Conservation (phyloP, 2,888 invertebrate genomes). For the Watsonalla cultraria region DNA sequence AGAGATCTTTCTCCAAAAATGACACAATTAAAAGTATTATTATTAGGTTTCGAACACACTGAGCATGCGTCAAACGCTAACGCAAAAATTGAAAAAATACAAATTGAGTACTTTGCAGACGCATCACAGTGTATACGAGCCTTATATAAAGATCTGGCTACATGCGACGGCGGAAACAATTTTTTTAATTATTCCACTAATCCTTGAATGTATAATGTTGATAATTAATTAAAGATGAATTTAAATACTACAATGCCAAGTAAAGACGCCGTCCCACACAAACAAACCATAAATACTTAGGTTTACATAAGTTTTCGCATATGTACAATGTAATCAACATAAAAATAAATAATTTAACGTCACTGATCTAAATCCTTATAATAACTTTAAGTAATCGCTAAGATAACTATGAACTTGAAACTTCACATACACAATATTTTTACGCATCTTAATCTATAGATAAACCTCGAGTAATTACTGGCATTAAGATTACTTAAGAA, state of each 20-base stretch:
- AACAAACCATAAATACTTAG: conserved; percentile 67
- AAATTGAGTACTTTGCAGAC: neutral
- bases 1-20: conserved; percentile 56
- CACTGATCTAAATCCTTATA: conserved; percentile 67
- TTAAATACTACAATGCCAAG: too few species aligned
- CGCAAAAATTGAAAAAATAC: neutral
- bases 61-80: neutral
- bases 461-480: conserved; percentile 64
- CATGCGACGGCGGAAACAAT: too few species aligned
- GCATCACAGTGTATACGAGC: neutral
- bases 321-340: conserved; percentile 75
- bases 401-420: conserved; percentile 36
- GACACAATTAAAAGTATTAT: conserved; percentile 48
- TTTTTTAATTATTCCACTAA: too few species aligned
- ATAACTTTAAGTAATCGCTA: conserved; percentile 68
- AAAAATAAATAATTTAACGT: conserved; percentile 77
- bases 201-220: too few species aligned
- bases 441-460: conserved; percentile 38
- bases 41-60: conserved; percentile 6
- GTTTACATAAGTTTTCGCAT: conserved; percentile 66
- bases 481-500: conserved; percentile 56
- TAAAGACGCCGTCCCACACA: neutral
- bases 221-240: too few species aligned
- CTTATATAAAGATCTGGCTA: neutral
- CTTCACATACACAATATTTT: conserved; percentile 58